Percentiles rank a stretch among this genome's conserved stretches.
phyloP scores from a whole-genome alignment of 2,797 vertebrate species.

The Pseudochirops corinnae region DNA sequence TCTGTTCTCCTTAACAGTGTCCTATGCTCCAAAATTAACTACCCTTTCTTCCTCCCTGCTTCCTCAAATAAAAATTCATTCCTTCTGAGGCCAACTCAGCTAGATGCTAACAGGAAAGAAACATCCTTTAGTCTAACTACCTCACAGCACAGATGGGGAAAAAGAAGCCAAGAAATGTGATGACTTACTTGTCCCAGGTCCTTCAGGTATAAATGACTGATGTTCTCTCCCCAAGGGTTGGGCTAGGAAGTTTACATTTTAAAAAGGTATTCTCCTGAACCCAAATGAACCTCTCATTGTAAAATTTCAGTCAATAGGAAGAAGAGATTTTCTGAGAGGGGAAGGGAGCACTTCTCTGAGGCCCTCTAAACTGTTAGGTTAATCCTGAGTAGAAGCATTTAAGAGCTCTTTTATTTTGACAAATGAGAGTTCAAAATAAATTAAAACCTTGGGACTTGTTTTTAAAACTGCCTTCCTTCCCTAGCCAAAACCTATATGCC shows the following conservation, averaged over 20 bases:
- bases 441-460: not conserved
- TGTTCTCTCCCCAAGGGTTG: not conserved
- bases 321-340: not conserved
- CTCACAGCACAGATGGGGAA: not conserved
- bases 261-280: slow-evolving; percentile 24
- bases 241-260: slow-evolving; percentile 21
- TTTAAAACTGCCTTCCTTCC: not conserved
- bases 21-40: not conserved
- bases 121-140: not conserved
- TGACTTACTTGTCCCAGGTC: not conserved
- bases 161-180: not conserved
- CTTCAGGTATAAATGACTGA: slow-evolving; percentile 20
- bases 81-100: not conserved
- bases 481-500: not conserved
- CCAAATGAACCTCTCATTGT: not conserved
- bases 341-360: not conserved
- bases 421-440: not conserved
- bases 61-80: not conserved
- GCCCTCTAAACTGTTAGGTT: not conserved
- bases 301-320: not conserved
- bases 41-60: not conserved
- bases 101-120: not conserved
- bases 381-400: not conserved
- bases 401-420: slow-evolving; percentile 10
- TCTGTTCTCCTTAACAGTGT: not conserved